Evolutionary conservation across 2,797 vertebrate genomes (phyloP).

Genomic region (Pachyuromys duprasi): DNA sequence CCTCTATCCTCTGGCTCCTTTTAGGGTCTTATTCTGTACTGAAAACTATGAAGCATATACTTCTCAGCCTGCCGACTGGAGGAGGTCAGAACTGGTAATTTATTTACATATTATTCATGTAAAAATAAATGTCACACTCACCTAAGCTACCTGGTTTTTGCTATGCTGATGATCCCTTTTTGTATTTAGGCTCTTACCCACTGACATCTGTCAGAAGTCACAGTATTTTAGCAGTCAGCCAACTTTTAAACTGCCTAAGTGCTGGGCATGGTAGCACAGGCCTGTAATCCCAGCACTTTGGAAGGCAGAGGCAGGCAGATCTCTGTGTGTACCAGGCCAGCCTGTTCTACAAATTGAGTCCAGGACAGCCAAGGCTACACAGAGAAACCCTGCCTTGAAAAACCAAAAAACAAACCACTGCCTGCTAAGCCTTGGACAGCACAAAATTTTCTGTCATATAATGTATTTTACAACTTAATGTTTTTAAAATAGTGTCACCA

Average conservation of each 20-base stretch:
- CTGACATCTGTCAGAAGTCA: neutral
- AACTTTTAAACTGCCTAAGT: neutral
- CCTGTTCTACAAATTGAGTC: no score
- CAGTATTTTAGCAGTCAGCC: neutral
- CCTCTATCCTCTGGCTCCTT: neutral
- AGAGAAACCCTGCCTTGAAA: no score
- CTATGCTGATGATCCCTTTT: neutral
- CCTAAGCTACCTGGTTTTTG: constrained; percentile 36
- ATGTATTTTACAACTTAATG: constrained; percentile 17
- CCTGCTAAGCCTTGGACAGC: neutral
- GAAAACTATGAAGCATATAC: neutral
- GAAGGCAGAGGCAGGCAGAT: no score
- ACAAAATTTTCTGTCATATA: neutral
- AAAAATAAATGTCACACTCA: constrained; percentile 39
- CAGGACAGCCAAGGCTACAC: no score
- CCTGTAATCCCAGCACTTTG: no score
- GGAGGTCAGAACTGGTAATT: neutral
- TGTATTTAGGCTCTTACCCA: neutral
- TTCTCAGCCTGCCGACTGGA: neutral
- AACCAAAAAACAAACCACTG: no score
- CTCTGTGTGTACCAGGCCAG: no score
- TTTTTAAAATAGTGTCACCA: constrained; percentile 3
- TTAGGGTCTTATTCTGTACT: constrained; percentile 48
- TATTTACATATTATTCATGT: neutral
- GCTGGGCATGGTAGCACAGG: no score